Base-by-base conservation (phyloP, 2,113 vertebrate genomes). In the Elachura formosa region DNA sequence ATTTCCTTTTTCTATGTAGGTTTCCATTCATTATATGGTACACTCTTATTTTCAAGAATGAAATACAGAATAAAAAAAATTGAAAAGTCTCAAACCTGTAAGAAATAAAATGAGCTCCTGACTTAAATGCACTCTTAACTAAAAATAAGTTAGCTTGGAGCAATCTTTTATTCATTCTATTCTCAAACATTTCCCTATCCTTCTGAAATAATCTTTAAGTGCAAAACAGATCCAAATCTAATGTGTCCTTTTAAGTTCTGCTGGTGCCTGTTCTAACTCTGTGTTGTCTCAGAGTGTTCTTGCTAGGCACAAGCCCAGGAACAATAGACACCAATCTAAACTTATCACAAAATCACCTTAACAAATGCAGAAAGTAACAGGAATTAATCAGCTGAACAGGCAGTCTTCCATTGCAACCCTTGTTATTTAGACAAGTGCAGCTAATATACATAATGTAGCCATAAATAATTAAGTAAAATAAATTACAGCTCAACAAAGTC, bases 381-480 rank as follows among this genome's bases (percentile, higher is more conserved):
- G 81, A 89, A 69, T 86, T 87, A 68, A 94, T 83, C 85, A 89
- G 56, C 26, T 84, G 73, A 90, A 90, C 63, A 73, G 75, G 48
- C 55, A 79, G 45, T 83, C 89, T 97, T 96, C 64, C 81, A 89
- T 28, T 88, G 62, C 87, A 87, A 90, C 59, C 43, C 90, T 94
- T 97, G 93, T 96, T 94, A 95, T 96, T 95, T 96, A 92, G 91
- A 90, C 92, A 98, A 96, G 90, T 83, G 97, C 88, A 95, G 89
- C 96, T 96, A 96, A 97, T 97, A 96, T 96, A 96, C 95, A 97
- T 97, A 97, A 96, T 96, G 96, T 96, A 82, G 80, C 90, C 91
- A 94, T 97, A 95, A 98, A 98, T 97, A 97, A 98, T 97, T 96
- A 92, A 97, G 76, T 56, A 93, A 96, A 97, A 96, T 93, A 97